Percentiles rank a stretch among this genome's conserved stretches.
These are phyloP conservation scores for Meganola albula DNA, from an alignment of 2,888 invertebrate genomes.

Conservation along the genomic window DNA sequence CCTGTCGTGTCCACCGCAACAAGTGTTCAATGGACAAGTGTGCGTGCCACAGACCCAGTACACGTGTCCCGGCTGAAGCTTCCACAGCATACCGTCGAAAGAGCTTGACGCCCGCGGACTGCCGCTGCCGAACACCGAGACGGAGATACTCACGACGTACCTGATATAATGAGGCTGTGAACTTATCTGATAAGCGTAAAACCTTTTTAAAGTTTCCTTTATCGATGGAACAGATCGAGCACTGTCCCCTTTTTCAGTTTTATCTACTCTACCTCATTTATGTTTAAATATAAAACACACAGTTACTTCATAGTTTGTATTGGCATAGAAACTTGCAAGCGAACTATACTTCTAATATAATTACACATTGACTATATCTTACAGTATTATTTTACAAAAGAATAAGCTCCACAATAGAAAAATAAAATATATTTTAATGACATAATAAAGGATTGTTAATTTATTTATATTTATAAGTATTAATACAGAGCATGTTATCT, in stretches of 20 bases:
- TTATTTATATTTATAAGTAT: slow-evolving; percentile 40
- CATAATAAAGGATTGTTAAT: slow-evolving; percentile 54
- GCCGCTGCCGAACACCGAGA: slow-evolving; percentile 13
- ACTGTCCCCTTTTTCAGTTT: slow-evolving; percentile 4
- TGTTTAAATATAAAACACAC: slow-evolving; percentile 41
- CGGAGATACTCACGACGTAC: slow-evolving; percentile 42
- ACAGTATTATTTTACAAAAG: slow-evolving; percentile 61
- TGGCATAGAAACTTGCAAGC: slow-evolving; percentile 68
- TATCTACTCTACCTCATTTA: slow-evolving; percentile 25
- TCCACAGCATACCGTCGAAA: slow-evolving; percentile 4
- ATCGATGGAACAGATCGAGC: no score
- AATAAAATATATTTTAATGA: slow-evolving; percentile 57
- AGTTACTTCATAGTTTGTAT: slow-evolving; percentile 50
- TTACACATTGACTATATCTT: slow-evolving; percentile 62
- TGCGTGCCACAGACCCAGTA: slow-evolving; percentile 69
- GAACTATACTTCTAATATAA: slow-evolving; percentile 47
- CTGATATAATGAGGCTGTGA: slow-evolving; percentile 54
- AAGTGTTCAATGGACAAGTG: slow-evolving; percentile 77
- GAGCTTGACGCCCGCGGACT: slow-evolving; percentile 21
- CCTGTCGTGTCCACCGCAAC: slow-evolving; percentile 62
- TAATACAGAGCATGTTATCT: slow-evolving; percentile 25
- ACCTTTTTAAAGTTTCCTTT: no score
- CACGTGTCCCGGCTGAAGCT: slow-evolving; percentile 63
- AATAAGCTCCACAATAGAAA: slow-evolving; percentile 59
- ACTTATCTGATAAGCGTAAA: no score